A percentile compares a stretch with the other conserved stretches of the same genome.
Conservation (phyloP, 2,113 vertebrate genomes). For the Indicator indicator region DNA sequence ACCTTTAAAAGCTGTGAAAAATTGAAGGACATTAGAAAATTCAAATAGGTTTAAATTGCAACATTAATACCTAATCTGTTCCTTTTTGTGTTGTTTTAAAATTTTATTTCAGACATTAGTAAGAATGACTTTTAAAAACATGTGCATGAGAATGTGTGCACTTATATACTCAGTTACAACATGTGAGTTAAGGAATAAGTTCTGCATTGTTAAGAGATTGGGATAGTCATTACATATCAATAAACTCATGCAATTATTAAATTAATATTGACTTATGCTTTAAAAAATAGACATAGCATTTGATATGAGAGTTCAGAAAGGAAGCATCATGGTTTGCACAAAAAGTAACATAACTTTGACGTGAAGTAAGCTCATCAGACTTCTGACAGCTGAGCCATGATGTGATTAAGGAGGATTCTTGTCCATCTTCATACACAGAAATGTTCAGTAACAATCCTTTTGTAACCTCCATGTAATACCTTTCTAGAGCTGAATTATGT, state of each 20-base stretch:
- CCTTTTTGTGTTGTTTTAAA: constrained; percentile 52
- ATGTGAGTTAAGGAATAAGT: constrained; percentile 30
- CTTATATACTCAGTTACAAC: constrained; percentile 12
- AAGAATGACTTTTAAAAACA: constrained; percentile 70
- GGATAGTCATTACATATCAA: background rate
- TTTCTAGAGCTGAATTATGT: background rate
- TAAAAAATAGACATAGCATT: constrained; percentile 28
- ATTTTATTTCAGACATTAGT: constrained; percentile 73
- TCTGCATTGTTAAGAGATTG: background rate
- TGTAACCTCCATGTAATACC: background rate
- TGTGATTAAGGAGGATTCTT: background rate
- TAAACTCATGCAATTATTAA: constrained; percentile 19
- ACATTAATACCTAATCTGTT: constrained; percentile 71
- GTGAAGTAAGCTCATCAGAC: constrained; percentile 18
- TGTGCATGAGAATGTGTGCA: constrained; percentile 72
- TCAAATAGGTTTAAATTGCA: constrained; percentile 72
- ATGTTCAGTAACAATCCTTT: background rate
- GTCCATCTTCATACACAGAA: background rate
- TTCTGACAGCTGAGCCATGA: background rate
- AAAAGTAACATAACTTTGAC: background rate
- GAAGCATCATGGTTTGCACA: constrained; percentile 44
- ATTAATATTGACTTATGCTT: constrained; percentile 36
- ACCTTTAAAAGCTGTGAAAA: constrained; percentile 56
- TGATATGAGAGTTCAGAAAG: constrained; percentile 42
- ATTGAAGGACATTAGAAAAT: constrained; percentile 67